Evolutionary conservation across 2,113 vertebrate genomes (phyloP), one percentile per base, ranked within the genome.

Genomic region (Anoplopoma fimbria): DNA sequence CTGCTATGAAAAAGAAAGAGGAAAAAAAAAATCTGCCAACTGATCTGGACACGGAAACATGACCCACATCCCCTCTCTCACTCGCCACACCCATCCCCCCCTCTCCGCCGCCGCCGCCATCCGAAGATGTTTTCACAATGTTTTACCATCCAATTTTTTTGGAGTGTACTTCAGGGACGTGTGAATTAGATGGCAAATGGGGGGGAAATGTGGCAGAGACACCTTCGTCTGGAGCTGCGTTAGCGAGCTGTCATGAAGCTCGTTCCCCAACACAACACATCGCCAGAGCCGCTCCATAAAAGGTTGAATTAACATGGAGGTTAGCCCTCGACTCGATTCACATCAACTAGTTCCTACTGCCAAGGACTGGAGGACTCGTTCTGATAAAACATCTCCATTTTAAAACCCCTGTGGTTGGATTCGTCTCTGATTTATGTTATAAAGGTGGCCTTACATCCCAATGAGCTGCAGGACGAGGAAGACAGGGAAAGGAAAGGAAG

Each of bases 141-240:
- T 95, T 94, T 93, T 89, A 92, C 90, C 88, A 81, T 89, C 86
- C 90, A 78, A 85, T 92, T 90, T 91, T 77, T 82, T 63, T 9
- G 53, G 65, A 87, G 78, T 87, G 90, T 87, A 86, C 91, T 88
- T 85, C 77, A 19, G 89, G 91, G 93, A 95, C 81, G 93, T 95
- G 94, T 95, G 94, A 95, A 95, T 95, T 93, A 94, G 93, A 94
- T 70, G 79, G 93, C 91, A 92, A 95, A 93, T 77, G 84, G 91
- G 87, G 87, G 88, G 86, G 85, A 90, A 92, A 93, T 87, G 91
- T 90, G 91, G 87, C 81, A 33, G 87, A 93, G 88, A 95, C 93
- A 94, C 94, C 93, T n/a, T 94, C 85, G 15, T 84, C 58, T 53
- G 60, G 88, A 86, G 89, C 88, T 53, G 88, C 53, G 92, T 95